Conservation (phyloP, 2,113 vertebrate species). For the Ramphastos sulfuratus region DNA sequence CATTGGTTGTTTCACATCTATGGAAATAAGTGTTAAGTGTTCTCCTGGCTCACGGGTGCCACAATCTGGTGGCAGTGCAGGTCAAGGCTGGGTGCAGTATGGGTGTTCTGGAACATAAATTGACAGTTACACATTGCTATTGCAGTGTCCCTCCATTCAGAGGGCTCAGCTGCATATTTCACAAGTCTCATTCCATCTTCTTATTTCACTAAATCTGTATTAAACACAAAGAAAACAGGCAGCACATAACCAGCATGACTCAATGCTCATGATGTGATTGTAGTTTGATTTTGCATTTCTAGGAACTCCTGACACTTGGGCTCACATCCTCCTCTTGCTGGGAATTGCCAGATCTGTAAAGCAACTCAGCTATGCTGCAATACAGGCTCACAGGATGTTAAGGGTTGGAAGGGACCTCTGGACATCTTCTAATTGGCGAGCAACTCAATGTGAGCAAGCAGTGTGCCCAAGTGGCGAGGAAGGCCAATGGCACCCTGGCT, state of each 20-base stretch:
- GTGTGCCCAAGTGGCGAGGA: too few relatives aligned
- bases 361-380: not conserved
- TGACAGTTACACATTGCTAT: fast-evolving
- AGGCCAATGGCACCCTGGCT: too few relatives aligned
- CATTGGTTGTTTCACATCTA: not conserved
- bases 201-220: not conserved
- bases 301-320: not conserved
- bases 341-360: not conserved
- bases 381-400: not conserved
- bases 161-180: not conserved
- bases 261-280: fast-evolving
- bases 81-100: not conserved
- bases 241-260: not conserved
- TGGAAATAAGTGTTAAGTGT: not conserved
- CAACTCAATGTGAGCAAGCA: too few relatives aligned
- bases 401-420: too few relatives aligned
- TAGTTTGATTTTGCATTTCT: not conserved
- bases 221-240: not conserved
- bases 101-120: not conserved
- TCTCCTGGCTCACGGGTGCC: not conserved
- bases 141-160: not conserved
- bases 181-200: not conserved
- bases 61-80: not conserved
- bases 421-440: too few relatives aligned
- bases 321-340: not conserved